A percentile compares a stretch with the other conserved stretches of the same genome.
These are phyloP conservation scores for Drosophila malerkotliana DNA, from an alignment of 1,140 invertebrate genomes.

Conservation along the genomic window DNA sequence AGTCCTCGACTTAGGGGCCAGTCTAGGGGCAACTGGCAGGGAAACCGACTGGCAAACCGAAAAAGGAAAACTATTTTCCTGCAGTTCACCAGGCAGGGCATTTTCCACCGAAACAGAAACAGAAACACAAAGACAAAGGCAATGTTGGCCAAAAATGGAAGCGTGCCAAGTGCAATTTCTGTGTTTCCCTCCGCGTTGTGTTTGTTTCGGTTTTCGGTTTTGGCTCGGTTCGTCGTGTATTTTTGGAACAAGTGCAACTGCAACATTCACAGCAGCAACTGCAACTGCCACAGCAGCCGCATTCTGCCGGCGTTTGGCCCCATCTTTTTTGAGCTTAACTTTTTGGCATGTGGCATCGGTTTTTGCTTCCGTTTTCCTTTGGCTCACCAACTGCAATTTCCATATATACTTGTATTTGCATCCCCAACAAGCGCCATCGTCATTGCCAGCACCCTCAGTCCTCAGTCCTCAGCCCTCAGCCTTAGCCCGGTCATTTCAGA, in stretches of 20 bases:
- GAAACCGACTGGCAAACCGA: neutral
- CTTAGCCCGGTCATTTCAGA: constrained; percentile 27
- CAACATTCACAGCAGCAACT: constrained; percentile 27
- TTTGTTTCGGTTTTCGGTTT: constrained; percentile 26
- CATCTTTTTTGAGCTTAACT: constrained; percentile 21
- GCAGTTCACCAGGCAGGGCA: constrained; percentile 29
- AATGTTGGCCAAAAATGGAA: constrained; percentile 55
- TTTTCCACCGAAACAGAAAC: neutral
- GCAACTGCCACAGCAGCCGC: constrained; percentile 7
- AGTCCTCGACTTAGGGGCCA: neutral
- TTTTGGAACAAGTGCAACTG: constrained; percentile 52
- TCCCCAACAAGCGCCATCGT: constrained; percentile 4
- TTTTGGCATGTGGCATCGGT: constrained; percentile 37
- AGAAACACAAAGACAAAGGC: constrained; percentile 38
- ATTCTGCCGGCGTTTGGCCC: neutral
- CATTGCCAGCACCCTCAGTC: neutral
- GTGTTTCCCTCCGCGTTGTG: constrained; percentile 9
- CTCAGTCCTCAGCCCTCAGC: neutral
- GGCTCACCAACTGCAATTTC: constrained; percentile 26
- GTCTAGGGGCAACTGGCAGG: neutral
- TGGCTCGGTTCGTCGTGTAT: constrained; percentile 28
- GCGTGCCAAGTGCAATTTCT: constrained; percentile 58
- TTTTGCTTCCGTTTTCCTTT: constrained; percentile 34
- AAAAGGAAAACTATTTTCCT: constrained; percentile 41
- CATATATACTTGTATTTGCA: constrained; percentile 27